Conservation (phyloP, 2,113 vertebrate species). For the Euleptes europaea region DNA sequence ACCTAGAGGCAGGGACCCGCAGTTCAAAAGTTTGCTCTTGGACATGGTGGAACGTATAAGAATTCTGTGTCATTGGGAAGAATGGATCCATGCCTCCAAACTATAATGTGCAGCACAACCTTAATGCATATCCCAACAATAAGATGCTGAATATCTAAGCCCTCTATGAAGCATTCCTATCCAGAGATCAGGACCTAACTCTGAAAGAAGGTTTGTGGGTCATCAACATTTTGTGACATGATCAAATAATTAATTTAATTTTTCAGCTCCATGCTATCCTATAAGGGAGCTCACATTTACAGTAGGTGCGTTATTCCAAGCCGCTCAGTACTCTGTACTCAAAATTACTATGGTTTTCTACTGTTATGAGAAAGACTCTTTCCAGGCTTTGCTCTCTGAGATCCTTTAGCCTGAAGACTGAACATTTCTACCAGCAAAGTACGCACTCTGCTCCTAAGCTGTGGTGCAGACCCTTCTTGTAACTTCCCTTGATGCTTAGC, state of each 20-base stretch:
- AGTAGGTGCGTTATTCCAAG: background rate
- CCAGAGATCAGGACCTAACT: background rate
- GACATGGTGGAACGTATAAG: background rate
- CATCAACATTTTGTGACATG: too few relatives aligned
- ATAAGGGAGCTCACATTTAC: background rate
- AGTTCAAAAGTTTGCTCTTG: background rate
- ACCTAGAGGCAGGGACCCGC: background rate
- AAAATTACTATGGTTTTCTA: background rate
- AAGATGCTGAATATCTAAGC: background rate
- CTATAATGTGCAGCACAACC: too few relatives aligned
- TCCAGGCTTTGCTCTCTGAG: background rate
- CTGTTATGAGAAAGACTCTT: background rate
- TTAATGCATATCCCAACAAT: background rate
- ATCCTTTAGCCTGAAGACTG: background rate
- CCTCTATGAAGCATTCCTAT: background rate
- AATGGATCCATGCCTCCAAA: background rate
- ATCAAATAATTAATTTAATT: background rate
- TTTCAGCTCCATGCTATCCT: background rate
- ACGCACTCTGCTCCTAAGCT: background rate
- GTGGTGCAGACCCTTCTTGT: background rate
- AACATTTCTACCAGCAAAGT: background rate
- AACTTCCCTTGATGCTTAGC: background rate
- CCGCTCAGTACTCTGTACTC: background rate
- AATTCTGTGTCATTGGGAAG: background rate
- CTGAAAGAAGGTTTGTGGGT: background rate